These are phyloP conservation scores for Nesometra sesokonis DNA, from an alignment of 35 echinoderm and acorn worm genomes.

Conservation along the genomic window DNA sequence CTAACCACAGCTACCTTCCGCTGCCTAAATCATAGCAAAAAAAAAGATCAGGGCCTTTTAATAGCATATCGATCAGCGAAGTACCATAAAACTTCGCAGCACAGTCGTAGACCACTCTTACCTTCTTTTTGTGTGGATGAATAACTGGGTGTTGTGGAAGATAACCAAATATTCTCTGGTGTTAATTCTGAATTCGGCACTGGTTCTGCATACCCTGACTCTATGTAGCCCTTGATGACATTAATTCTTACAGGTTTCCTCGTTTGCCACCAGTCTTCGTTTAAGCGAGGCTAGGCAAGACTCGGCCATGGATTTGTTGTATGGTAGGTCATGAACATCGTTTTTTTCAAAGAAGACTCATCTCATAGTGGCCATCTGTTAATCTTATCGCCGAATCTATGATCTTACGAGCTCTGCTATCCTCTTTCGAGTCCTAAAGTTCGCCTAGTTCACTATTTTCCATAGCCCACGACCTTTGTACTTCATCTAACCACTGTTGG, in stretches of 20 bases:
- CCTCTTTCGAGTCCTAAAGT: conserved; percentile 16
- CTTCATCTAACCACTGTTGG: neutral
- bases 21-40: conserved; percentile 31
- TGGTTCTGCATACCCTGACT: conserved; percentile 33
- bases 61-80: conserved; percentile 33
- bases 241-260: conserved; percentile 30
- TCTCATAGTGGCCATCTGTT: conserved; percentile 30
- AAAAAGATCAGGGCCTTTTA: conserved; percentile 46
- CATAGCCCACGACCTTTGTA: conserved; percentile 16
- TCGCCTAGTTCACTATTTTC: conserved; percentile 32
- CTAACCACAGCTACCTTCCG: conserved; percentile 25
- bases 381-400: neutral
- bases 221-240: conserved; percentile 25
- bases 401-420: conserved; percentile 28
- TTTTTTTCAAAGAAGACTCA: conserved; percentile 32
- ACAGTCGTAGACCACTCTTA: conserved; percentile 55
- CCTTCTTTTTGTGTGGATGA: conserved; percentile 38
- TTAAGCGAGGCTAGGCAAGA: conserved; percentile 1
- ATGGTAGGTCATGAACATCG: conserved; percentile 8
- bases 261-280: neutral
- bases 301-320: conserved; percentile 29
- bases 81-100: conserved; percentile 37
- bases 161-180: conserved; percentile 27
- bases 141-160: conserved; percentile 37
- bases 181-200: neutral